Base-by-base conservation (phyloP, 1,140 invertebrate species). In the Drosophila mojavensis region DNA sequence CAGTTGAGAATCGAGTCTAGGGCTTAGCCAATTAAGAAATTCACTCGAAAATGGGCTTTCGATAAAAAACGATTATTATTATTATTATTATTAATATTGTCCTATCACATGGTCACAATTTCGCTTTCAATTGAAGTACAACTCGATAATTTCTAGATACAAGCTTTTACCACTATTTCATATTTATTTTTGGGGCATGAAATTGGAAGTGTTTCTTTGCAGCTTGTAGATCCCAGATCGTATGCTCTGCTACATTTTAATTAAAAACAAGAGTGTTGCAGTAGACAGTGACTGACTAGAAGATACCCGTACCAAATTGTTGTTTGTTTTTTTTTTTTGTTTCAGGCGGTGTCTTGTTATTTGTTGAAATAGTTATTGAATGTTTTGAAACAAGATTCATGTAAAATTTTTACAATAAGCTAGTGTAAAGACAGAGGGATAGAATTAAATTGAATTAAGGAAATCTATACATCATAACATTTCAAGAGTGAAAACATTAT, bases 211-310 rank as follows among this genome's bases (percentile, higher is more conserved):
- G 67, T 64, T 70, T 36, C 47, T 43, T 36, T 26, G 39, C 56
- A 41, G 50, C 41, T 59, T 56, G 30, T 53, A 60, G 59, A 75
- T 75, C 59, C 30, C 11, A 45, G 59, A 71, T 64, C 45, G 53
- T 41, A 28, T 71, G 36, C 41, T 50, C 54, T 71, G 73, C 17
- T 60, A 71, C 73, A 75, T 71, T 75, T 75, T 75, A 75, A 75
- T 75, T 75, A 71, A 75, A 75, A 66, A 24, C 54, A 64, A 20
- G 43, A 3, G 43, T 2, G n/a, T 9, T 47, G 43, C 15, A 15
- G 43, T 15, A 3, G 15, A 7, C 5, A 47, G 43, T 15, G 43
- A 15, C n/a, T 47, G 36, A 39, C 36, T 39, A 11, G 10, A 11
- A 39, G 36, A 39, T 39, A 39, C 36, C 11, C 36, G 10, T 39